phyloP scores from a whole-genome alignment of 2,113 vertebrate species.

The Leptocoma aspasia region DNA sequence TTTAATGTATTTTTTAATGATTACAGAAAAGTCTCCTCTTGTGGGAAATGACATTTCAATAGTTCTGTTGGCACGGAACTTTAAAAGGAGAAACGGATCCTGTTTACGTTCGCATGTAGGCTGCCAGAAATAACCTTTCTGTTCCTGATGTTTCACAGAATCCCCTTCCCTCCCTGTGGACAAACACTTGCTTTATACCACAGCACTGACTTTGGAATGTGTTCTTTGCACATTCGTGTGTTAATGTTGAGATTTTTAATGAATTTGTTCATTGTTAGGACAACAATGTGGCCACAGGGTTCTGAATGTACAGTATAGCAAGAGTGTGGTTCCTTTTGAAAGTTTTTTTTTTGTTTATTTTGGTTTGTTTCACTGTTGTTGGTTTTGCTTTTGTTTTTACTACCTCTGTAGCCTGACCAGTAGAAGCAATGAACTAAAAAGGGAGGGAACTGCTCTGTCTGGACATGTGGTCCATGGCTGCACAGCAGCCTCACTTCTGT shows the following conservation, averaged over 20 bases:
- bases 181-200: slow-evolving; percentile 63
- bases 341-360: background rate
- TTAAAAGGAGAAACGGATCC: slow-evolving; percentile 38
- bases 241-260: slow-evolving; percentile 64
- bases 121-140: slow-evolving; percentile 61
- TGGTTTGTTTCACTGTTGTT: background rate
- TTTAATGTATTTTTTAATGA: slow-evolving; percentile 54
- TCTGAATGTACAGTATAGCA: slow-evolving; percentile 72
- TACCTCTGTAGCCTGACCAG: slow-evolving; percentile 71
- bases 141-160: slow-evolving; percentile 50
- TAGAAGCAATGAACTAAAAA: slow-evolving; percentile 41
- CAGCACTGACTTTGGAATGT: slow-evolving; percentile 70
- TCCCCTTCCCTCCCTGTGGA: slow-evolving; percentile 61
- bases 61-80: slow-evolving; percentile 56
- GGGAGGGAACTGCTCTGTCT: slow-evolving; percentile 25
- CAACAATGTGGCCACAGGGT: slow-evolving; percentile 69
- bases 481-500: background rate
- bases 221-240: slow-evolving; percentile 60
- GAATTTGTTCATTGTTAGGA: slow-evolving; percentile 74
- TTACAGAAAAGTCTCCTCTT: slow-evolving; percentile 37
- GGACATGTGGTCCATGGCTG: background rate
- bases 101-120: slow-evolving; percentile 48
- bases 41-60: slow-evolving; percentile 62
- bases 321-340: slow-evolving; percentile 56
- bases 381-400: slow-evolving; percentile 59